phyloP scores from a whole-genome alignment of 2,797 vertebrate genomes.

The Trachurus trachurus region DNA sequence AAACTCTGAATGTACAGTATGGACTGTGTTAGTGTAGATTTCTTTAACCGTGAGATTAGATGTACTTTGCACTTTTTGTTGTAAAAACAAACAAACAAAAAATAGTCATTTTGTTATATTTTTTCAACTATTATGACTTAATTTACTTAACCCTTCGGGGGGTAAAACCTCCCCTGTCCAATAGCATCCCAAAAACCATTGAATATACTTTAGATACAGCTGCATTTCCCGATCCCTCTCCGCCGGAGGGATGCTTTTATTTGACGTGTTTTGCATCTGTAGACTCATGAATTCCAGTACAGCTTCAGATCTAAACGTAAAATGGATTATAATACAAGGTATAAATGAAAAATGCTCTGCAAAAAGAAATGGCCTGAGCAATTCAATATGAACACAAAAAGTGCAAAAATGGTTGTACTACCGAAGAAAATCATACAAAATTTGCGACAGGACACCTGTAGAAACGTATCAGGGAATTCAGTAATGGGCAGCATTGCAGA shows the following conservation, averaged over 20 bases:
- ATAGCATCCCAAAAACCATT: constrained; percentile 61
- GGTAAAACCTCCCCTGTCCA: constrained; percentile 53
- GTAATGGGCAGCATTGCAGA: constrained; percentile 74
- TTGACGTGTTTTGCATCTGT: constrained; percentile 64
- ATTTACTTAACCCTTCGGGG: constrained; percentile 48
- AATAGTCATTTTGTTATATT: constrained; percentile 53
- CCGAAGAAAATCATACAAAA: constrained; percentile 41
- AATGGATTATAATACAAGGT: constrained; percentile 36
- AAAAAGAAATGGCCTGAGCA: constrained; percentile 30
- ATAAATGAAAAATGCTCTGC: constrained; percentile 18
- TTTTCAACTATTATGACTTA: constrained; percentile 59
- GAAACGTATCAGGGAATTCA: constrained; percentile 60
- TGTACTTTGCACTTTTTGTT: constrained; percentile 86
- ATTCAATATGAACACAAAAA: constrained; percentile 4
- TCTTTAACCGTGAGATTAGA: constrained; percentile 83
- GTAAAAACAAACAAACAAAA: constrained; percentile 68
- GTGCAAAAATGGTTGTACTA: constrained; percentile 32
- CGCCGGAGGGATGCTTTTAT: constrained; percentile 41
- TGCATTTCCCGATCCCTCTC: constrained; percentile 41
- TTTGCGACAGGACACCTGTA: constrained; percentile 28
- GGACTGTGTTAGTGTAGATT: constrained; percentile 80
- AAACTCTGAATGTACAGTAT: constrained; percentile 88
- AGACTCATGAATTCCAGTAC: constrained; percentile 67
- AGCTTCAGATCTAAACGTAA: constrained; percentile 74
- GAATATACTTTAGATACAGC: constrained; percentile 62